phyloP scores from a whole-genome alignment of 2,888 invertebrate genomes.

The Masnerella sp. region DNA sequence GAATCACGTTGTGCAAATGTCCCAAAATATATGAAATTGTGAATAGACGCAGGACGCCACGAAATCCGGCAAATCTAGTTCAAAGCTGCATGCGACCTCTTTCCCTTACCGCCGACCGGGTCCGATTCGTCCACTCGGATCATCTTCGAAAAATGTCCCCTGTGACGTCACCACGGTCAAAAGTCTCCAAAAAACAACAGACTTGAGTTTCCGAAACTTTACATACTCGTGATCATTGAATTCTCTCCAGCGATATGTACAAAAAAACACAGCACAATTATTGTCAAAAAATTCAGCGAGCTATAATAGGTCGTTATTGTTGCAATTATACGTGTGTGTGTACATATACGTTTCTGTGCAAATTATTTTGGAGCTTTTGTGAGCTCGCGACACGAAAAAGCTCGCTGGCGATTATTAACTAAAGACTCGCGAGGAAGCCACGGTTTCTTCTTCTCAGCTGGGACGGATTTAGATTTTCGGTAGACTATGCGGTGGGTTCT shows the following conservation, averaged over 20 bases:
- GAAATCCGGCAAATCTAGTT: constrained; percentile 47
- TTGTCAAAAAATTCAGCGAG: no score
- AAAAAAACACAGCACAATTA: no score
- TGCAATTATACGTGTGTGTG: neutral
- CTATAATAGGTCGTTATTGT: no score
- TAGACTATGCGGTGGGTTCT: constrained; percentile 72
- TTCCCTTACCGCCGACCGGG: constrained; percentile 89
- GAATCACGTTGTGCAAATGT: constrained; percentile 40
- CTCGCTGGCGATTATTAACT: constrained; percentile 72
- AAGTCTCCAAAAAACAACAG: no score
- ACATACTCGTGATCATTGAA: no score
- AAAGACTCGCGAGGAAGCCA: constrained; percentile 62
- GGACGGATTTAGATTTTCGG: constrained; percentile 77
- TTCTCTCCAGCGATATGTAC: no score
- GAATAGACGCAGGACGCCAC: constrained; percentile 27
- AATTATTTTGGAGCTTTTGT: no score
- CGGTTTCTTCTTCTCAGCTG: constrained; percentile 71
- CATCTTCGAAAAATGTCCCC: constrained; percentile 79
- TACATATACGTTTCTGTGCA: neutral
- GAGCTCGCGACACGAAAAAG: constrained; percentile 64
- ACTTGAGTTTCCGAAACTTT: no score
- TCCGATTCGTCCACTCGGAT: constrained; percentile 94
- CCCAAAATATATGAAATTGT: constrained; percentile 43
- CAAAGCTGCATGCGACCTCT: constrained; percentile 44
- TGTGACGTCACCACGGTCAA: no score